Conservation (phyloP, 2,113 vertebrate genomes). For the Thinocorus orbignyianus region DNA sequence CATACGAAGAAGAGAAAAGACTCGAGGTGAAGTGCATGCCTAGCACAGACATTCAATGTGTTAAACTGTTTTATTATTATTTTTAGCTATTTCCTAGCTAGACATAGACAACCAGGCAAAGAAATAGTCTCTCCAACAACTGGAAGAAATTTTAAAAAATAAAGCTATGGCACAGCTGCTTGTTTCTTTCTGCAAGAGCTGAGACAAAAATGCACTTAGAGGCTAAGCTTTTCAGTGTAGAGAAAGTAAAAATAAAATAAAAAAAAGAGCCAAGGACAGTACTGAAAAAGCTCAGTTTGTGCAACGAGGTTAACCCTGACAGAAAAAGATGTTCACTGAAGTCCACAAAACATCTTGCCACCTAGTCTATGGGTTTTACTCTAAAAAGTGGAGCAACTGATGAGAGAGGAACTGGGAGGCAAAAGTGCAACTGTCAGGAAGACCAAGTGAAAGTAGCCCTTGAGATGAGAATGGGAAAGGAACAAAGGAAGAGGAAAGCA, state of each 20-base stretch:
- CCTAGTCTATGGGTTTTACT: neutral
- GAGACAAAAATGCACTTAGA: neutral
- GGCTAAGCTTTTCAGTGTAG: neutral
- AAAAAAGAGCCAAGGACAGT: neutral
- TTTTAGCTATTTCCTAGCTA: neutral
- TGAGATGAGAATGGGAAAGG: neutral
- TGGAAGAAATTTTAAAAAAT: neutral
- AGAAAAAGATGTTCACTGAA: constrained; percentile 10
- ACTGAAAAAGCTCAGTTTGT: neutral
- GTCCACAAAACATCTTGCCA: neutral
- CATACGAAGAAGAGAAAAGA: neutral
- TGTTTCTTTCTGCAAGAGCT: neutral
- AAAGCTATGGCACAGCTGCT: neutral
- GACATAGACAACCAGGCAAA: neutral
- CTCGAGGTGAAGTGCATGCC: neutral
- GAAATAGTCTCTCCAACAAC: neutral
- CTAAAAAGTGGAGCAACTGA: neutral
- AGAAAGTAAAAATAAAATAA: neutral
- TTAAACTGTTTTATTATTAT: neutral
- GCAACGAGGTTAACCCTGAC: neutral
- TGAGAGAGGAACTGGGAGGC: neutral
- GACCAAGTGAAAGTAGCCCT: neutral
- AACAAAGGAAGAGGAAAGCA: neutral
- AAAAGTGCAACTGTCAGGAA: constrained; percentile 13
- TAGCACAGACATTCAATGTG: neutral